Conservation (phyloP, 2,888 invertebrate species). For the Caenorhabditis angaria region DNA sequence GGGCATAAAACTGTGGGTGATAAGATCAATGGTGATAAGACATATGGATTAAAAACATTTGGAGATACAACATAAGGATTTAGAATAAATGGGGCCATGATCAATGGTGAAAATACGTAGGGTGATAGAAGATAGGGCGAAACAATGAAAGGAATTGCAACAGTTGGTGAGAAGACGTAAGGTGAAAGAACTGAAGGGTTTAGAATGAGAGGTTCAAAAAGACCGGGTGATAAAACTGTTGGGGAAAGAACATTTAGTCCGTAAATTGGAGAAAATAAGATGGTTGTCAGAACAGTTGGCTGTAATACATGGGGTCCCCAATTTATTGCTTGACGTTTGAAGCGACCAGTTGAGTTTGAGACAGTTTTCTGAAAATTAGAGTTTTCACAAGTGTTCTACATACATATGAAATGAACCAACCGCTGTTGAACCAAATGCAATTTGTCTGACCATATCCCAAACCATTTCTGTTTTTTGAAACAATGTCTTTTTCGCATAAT, state of each 20-base stretch:
- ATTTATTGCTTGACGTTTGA: too few species aligned
- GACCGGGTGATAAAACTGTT: not conserved
- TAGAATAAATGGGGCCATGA: constrained; percentile 47
- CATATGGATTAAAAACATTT: not conserved
- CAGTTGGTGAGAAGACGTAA: not conserved
- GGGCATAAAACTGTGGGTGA: constrained; percentile 48
- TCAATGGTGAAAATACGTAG: constrained; percentile 49
- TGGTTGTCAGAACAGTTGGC: too few species aligned
- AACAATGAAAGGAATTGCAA: constrained; percentile 39
- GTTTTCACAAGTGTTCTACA: too few species aligned
- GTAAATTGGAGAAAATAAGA: too few species aligned
- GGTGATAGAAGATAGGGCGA: constrained; percentile 47
- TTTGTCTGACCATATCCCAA: constrained; percentile 37
- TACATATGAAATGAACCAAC: too few species aligned
- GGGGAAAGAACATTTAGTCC: not conserved
- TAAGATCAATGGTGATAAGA: constrained; percentile 38
- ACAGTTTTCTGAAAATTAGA: too few species aligned
- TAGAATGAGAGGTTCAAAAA: not conserved
- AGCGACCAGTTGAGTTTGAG: too few species aligned
- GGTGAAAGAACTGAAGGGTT: not conserved
- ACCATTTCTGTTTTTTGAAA: constrained; percentile 31
- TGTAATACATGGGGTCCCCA: too few species aligned
- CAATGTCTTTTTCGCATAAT: constrained; percentile 32
- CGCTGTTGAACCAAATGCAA: constrained; percentile 37
- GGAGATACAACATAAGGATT: not conserved